Evolutionary conservation across 2,797 vertebrate genomes (phyloP).

Genomic region (Chiloscyllium punctatum): DNA sequence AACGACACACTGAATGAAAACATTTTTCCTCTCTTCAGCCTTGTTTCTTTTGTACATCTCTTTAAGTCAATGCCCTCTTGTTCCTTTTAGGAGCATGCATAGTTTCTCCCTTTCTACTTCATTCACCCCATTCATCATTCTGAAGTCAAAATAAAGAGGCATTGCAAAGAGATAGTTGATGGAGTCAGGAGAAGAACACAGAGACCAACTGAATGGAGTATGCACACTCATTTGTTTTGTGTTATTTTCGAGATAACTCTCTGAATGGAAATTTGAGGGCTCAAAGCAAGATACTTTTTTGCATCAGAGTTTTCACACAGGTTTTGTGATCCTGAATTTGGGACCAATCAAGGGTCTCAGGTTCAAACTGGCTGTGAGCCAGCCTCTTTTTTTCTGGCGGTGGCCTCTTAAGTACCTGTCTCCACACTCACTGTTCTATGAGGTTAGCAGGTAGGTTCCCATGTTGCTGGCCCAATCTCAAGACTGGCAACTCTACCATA

Average conservation of each 20-base stretch:
- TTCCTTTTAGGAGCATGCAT: too few relatives aligned
- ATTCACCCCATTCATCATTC: too few relatives aligned
- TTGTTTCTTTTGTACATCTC: too few relatives aligned
- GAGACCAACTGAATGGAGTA: not conserved
- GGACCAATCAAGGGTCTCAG: not conserved
- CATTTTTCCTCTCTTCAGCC: too few relatives aligned
- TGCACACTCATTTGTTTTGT: not conserved
- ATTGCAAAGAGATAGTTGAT: not conserved
- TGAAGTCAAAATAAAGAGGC: not conserved
- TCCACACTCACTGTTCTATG: not conserved
- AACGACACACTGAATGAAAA: too few relatives aligned
- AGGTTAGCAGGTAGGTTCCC: not conserved
- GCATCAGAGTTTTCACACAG: not conserved
- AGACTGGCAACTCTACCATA: not conserved
- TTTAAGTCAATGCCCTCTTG: too few relatives aligned
- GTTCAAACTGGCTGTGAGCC: not conserved
- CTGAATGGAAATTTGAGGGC: not conserved
- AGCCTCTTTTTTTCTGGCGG: not conserved
- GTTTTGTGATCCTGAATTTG: not conserved
- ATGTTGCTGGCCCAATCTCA: not conserved
- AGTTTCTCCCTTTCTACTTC: too few relatives aligned
- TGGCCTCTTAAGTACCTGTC: not conserved
- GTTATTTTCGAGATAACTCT: not conserved
- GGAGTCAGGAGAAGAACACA: not conserved
- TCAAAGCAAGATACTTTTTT: not conserved